phyloP scores from a whole-genome alignment of 2,888 invertebrate species.

The Stenodera caucasica region DNA sequence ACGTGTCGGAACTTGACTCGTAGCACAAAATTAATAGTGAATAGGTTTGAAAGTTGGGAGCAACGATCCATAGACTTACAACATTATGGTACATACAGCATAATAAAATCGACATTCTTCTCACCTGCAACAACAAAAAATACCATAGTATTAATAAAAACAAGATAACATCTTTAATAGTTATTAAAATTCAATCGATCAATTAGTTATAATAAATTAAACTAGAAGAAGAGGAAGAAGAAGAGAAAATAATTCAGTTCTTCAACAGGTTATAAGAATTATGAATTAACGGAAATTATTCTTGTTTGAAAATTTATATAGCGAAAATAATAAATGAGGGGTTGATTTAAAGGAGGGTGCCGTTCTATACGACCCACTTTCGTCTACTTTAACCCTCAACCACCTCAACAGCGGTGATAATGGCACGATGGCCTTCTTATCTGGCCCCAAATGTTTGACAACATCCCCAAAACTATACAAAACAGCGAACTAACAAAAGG shows the following conservation, averaged over 20 bases:
- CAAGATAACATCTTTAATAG: not conserved
- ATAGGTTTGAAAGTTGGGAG: not conserved
- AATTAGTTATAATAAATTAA: not conserved
- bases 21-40: constrained; percentile 10
- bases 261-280: not conserved
- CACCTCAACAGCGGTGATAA: not conserved
- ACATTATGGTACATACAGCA: not conserved
- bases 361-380: not conserved
- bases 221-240: not conserved
- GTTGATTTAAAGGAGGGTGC: not conserved
- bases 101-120: not conserved
- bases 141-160: constrained; percentile 3
- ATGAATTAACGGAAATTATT: not conserved
- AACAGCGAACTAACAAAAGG: not conserved
- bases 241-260: too few species aligned
- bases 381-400: not conserved
- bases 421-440: not conserved
- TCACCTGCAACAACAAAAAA: constrained; percentile 21
- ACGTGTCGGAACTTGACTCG: constrained; percentile 16
- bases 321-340: not conserved
- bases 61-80: constrained; percentile 15
- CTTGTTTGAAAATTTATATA: not conserved
- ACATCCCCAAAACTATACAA: constrained; percentile 4
- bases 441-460: constrained; percentile 5
- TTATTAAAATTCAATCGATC: not conserved